These are phyloP conservation scores for Rhyzopertha dominica DNA, from an alignment of 1,140 invertebrate genomes.

Conservation along the genomic window DNA sequence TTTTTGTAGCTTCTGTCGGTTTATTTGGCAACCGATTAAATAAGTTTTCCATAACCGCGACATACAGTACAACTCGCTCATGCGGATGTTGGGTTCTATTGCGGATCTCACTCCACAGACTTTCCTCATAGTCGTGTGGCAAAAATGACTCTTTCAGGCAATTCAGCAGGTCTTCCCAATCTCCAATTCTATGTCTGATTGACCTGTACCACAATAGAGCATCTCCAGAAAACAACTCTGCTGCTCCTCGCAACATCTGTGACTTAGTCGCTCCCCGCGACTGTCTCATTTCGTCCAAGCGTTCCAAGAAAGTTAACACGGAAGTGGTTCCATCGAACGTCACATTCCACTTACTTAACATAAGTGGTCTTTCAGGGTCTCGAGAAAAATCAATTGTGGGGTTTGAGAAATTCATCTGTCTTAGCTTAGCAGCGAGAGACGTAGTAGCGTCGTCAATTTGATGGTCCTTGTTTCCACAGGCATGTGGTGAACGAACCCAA, in stretches of 20 bases:
- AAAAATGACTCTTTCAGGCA: conserved; percentile 29
- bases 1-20: no score
- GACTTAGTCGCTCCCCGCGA: neutral
- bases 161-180: conserved; percentile 23
- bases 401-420: no score
- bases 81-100: conserved; percentile 29
- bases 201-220: conserved; percentile 35
- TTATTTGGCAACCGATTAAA: conserved; percentile 32
- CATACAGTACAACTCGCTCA: conserved; percentile 33
- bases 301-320: neutral
- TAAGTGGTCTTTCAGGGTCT: no score
- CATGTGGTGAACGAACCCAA: no score
- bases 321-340: neutral
- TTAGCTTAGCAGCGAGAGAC: no score
- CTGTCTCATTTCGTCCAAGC: neutral
- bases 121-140: conserved; percentile 30
- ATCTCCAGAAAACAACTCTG: conserved; percentile 34
- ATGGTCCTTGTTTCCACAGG: no score
- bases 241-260: conserved; percentile 11
- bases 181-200: conserved; percentile 17
- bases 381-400: no score
- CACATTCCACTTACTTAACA: neutral
- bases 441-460: no score
- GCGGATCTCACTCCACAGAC: conserved; percentile 32
- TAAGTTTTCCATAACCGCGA: conserved; percentile 32